phyloP scores from a whole-genome alignment of 2,113 vertebrate genomes.

The Cephalophus harveyi region DNA sequence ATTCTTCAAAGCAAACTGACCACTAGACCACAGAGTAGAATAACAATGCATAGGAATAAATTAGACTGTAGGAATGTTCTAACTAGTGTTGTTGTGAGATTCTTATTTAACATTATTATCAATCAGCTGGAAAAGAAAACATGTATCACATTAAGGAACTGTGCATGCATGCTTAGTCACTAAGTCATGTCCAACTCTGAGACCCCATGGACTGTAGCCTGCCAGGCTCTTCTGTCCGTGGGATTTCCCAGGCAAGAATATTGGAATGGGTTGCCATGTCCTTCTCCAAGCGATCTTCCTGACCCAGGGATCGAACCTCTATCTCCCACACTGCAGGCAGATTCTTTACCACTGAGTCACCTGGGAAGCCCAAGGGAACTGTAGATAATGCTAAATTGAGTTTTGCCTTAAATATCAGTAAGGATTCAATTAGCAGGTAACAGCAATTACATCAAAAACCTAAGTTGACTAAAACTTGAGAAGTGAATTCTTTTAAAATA shows the following conservation, averaged over 20 bases:
- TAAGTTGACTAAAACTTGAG: conserved; percentile 18
- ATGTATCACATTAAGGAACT: not conserved
- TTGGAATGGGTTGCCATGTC: not conserved
- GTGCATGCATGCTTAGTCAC: not conserved
- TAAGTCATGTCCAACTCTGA: no score
- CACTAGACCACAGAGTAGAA: not conserved
- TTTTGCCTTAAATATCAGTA: not conserved
- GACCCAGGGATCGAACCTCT: not conserved
- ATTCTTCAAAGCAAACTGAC: not conserved
- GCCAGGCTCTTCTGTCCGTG: no score
- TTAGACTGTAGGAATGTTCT: not conserved
- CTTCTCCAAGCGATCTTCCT: not conserved
- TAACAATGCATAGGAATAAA: not conserved
- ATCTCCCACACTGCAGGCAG: not conserved
- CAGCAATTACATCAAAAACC: not conserved
- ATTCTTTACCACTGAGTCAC: not conserved
- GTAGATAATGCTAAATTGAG: not conserved
- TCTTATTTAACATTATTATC: not conserved
- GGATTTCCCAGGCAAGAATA: no score
- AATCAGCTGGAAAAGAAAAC: not conserved
- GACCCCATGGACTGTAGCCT: no score
- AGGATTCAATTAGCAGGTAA: conserved; percentile 5
- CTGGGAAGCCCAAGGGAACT: not conserved
- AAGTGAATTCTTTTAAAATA: conserved; percentile 3
- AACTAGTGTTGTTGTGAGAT: not conserved